Conservation (phyloP, 92 coral and sea anemone genomes). For the Zoanthus gigantus region DNA sequence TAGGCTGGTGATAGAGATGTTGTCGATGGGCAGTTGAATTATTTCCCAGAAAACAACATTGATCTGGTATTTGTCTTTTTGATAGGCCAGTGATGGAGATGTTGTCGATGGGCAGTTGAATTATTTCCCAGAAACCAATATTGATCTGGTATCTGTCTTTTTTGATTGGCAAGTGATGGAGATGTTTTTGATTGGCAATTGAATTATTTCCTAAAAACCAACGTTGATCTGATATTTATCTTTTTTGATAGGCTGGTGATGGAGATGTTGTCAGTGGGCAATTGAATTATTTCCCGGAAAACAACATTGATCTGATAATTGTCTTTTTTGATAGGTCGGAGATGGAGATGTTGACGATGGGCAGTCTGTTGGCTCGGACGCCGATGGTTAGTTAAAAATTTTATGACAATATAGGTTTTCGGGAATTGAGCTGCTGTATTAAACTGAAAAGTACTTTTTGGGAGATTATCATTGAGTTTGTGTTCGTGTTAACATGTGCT, state of each 20-base stretch:
- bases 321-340: constrained; percentile 19
- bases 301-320: background rate
- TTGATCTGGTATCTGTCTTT: background rate
- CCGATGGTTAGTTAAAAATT: constrained; percentile 25
- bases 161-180: no score
- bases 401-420: no score
- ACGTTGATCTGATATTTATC: no score
- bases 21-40: background rate
- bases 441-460: no score
- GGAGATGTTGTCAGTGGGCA: background rate
- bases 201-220: no score
- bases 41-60: no score
- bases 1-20: background rate
- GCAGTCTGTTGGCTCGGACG: constrained; percentile 77
- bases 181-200: no score
- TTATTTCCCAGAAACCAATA: no score
- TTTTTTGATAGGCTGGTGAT: background rate
- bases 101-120: background rate
- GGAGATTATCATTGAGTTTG: no score
- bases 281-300: background rate
- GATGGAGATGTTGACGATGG: constrained; percentile 75
- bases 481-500: no score
- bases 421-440: no score
- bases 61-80: no score
- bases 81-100: background rate